Base-by-base conservation (phyloP, 2,888 invertebrate genomes). In the Eugnorisma glareosa region DNA sequence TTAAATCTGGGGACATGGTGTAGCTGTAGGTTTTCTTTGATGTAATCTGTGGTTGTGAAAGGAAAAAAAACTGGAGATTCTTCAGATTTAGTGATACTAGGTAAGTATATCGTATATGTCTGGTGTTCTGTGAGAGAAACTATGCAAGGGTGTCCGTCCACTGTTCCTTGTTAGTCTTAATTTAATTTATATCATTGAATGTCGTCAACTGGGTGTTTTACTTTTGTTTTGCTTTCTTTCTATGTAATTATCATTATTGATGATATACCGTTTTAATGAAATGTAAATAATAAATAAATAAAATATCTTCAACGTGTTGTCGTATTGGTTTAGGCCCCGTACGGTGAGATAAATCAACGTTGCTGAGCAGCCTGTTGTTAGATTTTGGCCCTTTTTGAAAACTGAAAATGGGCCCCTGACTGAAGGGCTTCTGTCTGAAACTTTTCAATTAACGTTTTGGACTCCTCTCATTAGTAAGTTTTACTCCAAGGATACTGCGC, bases 1-100 rank as follows among this genome's bases (percentile, higher is more conserved):
- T 69, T 81, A 61, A 74, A 74, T 73, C 73, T 35, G 8, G 18
- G 15, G 43, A 35, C 7, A n/a, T 3, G 15, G 24, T 51, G 48
- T 54, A 66, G 21, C 37, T 37, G 45, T 40, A 45, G 31, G 35
- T 54, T 66, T 18, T 2, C 11, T 74, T 59, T 45, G 45, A 24
- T 75, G 59, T 74, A 75, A 48, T 18, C 35, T 61, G 35, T 11
- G 10, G 15, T 24, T 35, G 11, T 61, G 24, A 61, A 35, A 35
- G 61, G 35, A 11, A 61, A 21, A 61, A 61, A 24, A 31, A 18
- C 1, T 18, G 61, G 28, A 57, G 54, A 28, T n/a, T 11, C 11
- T 11, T 54, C n/a, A 54, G n/a, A 51, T 51, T 24, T 51, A 24
- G 24, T 51, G 24, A 48, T 48, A 24, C 8, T 8, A n/a, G n/a